These are phyloP conservation scores for Eidolon helvum DNA, from an alignment of 2,113 vertebrate genomes.

Conservation along the genomic window DNA sequence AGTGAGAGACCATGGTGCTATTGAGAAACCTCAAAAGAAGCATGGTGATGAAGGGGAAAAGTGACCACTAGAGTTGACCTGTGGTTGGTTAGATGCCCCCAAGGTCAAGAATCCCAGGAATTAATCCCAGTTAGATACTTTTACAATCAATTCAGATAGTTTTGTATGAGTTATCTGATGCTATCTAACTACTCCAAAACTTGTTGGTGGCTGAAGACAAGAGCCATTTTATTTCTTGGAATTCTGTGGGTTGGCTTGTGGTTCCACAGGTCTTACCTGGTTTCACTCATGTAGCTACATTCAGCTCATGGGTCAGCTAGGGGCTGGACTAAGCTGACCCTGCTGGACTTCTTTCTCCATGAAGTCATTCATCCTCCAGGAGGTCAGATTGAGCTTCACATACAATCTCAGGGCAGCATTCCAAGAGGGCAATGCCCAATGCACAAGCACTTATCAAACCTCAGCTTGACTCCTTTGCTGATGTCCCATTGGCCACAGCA, in stretches of 20 bases:
- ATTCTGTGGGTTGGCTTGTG: not conserved
- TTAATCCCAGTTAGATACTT: too few species aligned
- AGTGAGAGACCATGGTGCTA: not conserved
- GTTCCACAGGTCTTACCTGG: not conserved
- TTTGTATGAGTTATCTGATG: not conserved
- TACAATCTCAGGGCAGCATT: not conserved
- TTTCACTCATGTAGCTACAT: not conserved
- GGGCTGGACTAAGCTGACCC: not conserved
- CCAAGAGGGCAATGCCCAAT: not conserved
- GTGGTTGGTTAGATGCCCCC: not conserved
- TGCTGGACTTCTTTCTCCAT: not conserved
- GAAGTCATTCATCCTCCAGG: not conserved
- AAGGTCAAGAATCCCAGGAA: not conserved
- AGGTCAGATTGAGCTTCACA: not conserved
- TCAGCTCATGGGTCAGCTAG: not conserved
- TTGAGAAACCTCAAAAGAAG: not conserved
- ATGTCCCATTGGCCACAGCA: not conserved
- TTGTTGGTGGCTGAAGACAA: not conserved
- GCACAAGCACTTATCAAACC: not conserved
- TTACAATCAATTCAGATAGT: not conserved
- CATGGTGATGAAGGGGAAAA: not conserved
- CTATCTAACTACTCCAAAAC: not conserved
- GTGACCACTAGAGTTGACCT: not conserved
- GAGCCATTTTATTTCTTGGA: not conserved
- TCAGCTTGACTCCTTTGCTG: not conserved